phyloP scores from a whole-genome alignment of 2,888 invertebrate species.

The Drosophila monieri region DNA sequence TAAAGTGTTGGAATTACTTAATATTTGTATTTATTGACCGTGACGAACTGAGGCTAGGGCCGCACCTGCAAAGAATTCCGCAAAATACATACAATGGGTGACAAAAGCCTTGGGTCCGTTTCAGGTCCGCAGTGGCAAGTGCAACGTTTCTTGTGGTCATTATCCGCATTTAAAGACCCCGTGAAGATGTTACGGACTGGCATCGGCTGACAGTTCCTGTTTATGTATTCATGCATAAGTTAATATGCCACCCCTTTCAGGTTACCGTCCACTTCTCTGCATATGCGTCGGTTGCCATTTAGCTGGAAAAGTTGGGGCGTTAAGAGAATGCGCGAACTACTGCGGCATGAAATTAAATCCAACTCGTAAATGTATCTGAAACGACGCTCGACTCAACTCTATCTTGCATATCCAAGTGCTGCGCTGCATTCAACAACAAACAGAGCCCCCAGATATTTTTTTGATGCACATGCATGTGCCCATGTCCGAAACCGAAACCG shows the following conservation, averaged over 20 bases:
- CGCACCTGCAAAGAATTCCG: constrained; percentile 57
- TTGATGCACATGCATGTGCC: constrained; percentile 73
- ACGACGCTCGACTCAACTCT: constrained; percentile 51
- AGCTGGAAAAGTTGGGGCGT: constrained; percentile 69
- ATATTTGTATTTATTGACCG: constrained; percentile 70
- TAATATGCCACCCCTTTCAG: constrained; percentile 44
- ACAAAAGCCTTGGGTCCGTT: constrained; percentile 40
- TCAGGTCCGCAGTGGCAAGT: constrained; percentile 44
- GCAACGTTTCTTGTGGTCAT: constrained; percentile 66
- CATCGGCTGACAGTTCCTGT: constrained; percentile 65
- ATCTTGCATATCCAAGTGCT: constrained; percentile 78
- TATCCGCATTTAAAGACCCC: constrained; percentile 53
- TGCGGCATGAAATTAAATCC: constrained; percentile 83
- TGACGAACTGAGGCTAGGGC: constrained; percentile 45
- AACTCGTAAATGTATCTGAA: constrained; percentile 72
- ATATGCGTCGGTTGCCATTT: constrained; percentile 26
- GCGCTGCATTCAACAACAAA: constrained; percentile 36
- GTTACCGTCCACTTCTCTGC: neutral
- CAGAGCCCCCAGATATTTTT: constrained; percentile 52
- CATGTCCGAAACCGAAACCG: constrained; percentile 75
- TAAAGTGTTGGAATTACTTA: constrained; percentile 63
- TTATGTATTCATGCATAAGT: constrained; percentile 75
- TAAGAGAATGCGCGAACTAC: constrained; percentile 78
- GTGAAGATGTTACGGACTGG: constrained; percentile 37
- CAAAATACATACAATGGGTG: constrained; percentile 32